phyloP scores from a whole-genome alignment of 2,113 vertebrate genomes.

The Psittacara wagleri region DNA sequence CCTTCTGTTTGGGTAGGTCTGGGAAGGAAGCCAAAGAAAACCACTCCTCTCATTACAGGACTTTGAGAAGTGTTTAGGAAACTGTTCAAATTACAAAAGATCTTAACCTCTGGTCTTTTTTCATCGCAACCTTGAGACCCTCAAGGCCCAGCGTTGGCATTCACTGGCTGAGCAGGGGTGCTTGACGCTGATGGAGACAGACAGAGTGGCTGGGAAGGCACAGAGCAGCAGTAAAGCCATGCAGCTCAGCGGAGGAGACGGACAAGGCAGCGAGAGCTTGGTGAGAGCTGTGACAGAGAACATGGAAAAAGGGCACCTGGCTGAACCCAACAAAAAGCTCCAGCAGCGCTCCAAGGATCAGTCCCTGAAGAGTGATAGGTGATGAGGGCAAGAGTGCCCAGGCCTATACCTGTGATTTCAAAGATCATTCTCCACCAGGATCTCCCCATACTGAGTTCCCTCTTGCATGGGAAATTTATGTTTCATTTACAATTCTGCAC shows the following conservation, averaged over 20 bases:
- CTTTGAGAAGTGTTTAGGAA: neutral
- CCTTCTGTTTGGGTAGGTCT: constrained; percentile 38
- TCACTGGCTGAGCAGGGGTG: neutral
- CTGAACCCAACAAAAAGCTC: neutral
- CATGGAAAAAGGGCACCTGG: neutral
- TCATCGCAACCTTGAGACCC: neutral
- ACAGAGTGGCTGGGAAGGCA: neutral
- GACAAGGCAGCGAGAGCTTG: neutral
- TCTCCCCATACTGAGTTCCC: fast-evolving
- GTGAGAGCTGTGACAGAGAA: neutral
- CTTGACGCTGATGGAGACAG: neutral
- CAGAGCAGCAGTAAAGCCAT: fast-evolving
- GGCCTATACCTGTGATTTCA: fast-evolving
- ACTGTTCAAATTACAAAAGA: neutral
- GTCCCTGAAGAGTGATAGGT: neutral
- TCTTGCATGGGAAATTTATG: neutral
- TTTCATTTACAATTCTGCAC: neutral
- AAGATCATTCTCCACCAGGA: neutral
- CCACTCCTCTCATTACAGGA: neutral
- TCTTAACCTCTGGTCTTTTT: neutral
- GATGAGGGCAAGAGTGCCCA: neutral
- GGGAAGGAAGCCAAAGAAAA: constrained; percentile 53
- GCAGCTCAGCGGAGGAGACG: neutral
- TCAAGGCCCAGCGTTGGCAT: neutral
- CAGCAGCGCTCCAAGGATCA: fast-evolving